phyloP scores from a whole-genome alignment of 2,888 invertebrate species.

The Nymphalis polychloros region DNA sequence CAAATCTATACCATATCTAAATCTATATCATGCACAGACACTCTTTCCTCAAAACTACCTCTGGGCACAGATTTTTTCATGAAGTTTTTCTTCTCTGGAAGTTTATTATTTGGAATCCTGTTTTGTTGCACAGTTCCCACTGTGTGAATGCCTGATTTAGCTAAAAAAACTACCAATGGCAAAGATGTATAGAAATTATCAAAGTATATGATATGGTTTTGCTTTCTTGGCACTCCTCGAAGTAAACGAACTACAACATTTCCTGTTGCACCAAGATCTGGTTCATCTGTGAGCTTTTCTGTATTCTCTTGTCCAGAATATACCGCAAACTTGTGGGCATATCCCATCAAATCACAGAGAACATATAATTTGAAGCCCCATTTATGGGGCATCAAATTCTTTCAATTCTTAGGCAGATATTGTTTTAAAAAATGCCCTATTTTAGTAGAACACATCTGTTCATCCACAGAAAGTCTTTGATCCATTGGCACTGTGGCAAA shows the following conservation, averaged over 20 bases:
- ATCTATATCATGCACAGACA: no score
- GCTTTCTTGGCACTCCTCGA: constrained; percentile 45
- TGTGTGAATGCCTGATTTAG: no score
- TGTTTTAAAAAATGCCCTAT: constrained; percentile 40
- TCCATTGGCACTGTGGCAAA: no score
- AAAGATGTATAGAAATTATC: constrained; percentile 49
- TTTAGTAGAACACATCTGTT: constrained; percentile 39
- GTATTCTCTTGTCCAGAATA: no score
- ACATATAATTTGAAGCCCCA: constrained; percentile 40
- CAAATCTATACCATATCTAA: no score
- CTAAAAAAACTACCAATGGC: no score
- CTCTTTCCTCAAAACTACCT: no score
- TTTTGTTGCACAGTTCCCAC: no score
- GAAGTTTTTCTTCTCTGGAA: no score
- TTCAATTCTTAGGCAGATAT: constrained; percentile 39
- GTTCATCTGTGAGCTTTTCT: constrained; percentile 44
- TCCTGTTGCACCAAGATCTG: constrained; percentile 36
- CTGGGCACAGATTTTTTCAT: no score
- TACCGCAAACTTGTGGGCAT: constrained; percentile 44
- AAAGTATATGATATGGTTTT: constrained; percentile 46
- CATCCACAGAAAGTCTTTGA: no score
- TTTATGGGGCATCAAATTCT: constrained; percentile 40
- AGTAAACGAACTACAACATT: constrained; percentile 37
- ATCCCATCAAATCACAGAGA: constrained; percentile 32
- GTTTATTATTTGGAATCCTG: no score